Base-by-base conservation (phyloP, 2,888 invertebrate species). In the Hyposoter dolosus region DNA sequence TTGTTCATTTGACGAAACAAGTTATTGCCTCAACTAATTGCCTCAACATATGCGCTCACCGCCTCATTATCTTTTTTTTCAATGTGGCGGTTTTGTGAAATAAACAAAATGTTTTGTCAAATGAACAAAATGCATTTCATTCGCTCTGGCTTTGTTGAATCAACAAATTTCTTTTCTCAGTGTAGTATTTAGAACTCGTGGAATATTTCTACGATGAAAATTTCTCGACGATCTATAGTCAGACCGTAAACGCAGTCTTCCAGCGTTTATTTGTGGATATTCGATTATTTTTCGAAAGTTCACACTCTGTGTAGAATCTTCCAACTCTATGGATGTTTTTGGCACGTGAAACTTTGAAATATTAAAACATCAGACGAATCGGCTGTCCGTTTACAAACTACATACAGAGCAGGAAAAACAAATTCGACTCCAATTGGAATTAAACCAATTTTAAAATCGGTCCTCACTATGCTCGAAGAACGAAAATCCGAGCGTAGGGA, bases 231-330 rank as follows among this genome's bases (percentile, higher is more conserved):
- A 47, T 79, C 28, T 15, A 71, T 50, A 76, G 68, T 15, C 19
- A 47, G 15, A 68, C 45, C 23, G 75, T 63, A 78, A 71, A 69
- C 45, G 79, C 68, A 60, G 19, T 79, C 63, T 65, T 43, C 35
- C 63, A 65, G 23, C 69, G 82, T 85, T 85, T 85, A 85, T 85
- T 85, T 82, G n/a, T 74, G 69, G 10, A 69, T 35, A 53, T 76
- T 65, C 50, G 85, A 82, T 85, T 85, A 85, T 85, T 85, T 85
- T 82, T 79, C 75, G 40, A 82, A 79, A 65, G 9, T 76, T 45
- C 53, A 43, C 45, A 66, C 68, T 75, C 80, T 35, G 71, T 63
- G 56, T 47, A 32, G 3, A 60, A 3, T 63, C 60, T 71, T 79
- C 19, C 12, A 71, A 23, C 47, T 50, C 17, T 32, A 77, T 47